These are phyloP conservation scores for Nipponia nippon DNA, from an alignment of 2,113 vertebrate species.

Conservation along the genomic window DNA sequence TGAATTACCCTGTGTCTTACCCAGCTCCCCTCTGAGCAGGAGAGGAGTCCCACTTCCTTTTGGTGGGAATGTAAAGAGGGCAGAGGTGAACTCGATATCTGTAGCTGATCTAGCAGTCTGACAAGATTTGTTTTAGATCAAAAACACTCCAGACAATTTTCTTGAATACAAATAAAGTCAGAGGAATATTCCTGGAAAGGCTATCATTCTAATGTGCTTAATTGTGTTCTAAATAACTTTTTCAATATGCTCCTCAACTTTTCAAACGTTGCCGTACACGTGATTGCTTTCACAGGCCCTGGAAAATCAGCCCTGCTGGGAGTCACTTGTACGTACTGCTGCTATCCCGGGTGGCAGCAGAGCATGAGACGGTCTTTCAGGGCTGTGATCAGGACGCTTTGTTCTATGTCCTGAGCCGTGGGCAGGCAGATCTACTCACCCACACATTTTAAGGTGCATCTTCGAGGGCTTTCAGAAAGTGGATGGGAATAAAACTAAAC, in stretches of 20 bases:
- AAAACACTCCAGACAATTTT: neutral
- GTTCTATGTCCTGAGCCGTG: neutral
- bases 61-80: neutral
- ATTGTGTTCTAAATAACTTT: neutral
- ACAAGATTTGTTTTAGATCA: neutral
- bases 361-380: neutral
- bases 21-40: neutral
- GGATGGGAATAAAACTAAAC: neutral
- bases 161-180: neutral
- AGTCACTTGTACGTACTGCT: neutral
- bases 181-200: neutral
- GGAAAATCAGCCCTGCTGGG: neutral
- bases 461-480: neutral
- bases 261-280: accelerated
- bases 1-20: neutral
- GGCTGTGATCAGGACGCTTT: neutral
- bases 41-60: neutral
- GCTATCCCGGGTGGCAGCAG: neutral
- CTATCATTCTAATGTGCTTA: neutral
- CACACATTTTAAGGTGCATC: neutral
- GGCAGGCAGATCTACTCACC: neutral
- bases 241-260: neutral
- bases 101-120: neutral
- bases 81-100: neutral
- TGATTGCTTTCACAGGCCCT: neutral